Percentiles rank a stretch among this genome's conserved stretches.
phyloP scores from a whole-genome alignment of 2,113 vertebrate genomes.

The Atherinomorus stipes region DNA sequence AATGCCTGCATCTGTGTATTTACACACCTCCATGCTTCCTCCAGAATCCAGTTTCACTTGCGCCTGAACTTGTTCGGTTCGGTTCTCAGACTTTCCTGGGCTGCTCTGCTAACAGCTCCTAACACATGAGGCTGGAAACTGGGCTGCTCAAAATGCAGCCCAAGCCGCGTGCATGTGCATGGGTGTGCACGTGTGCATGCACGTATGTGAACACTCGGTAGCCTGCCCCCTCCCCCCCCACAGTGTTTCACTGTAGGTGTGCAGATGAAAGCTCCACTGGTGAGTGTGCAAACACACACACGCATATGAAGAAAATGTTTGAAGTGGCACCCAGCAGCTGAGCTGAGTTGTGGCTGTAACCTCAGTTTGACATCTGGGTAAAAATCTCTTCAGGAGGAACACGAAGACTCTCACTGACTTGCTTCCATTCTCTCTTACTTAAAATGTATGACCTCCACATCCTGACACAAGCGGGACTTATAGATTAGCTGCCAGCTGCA shows the following conservation, averaged over 20 bases:
- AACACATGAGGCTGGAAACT: constrained; percentile 18
- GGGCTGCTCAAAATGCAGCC: constrained; percentile 57
- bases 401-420: background rate
- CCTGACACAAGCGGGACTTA: background rate
- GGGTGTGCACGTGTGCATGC: constrained; percentile 11
- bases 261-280: constrained; percentile 73
- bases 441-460: constrained; percentile 18
- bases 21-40: background rate
- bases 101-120: constrained; percentile 25
- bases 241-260: constrained; percentile 68
- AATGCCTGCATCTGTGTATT: background rate
- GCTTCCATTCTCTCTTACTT: background rate
- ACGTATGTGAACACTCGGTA: constrained; percentile 22
- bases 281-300: background rate
- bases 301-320: constrained; percentile 55
- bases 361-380: constrained; percentile 72
- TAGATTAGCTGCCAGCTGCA: constrained; percentile 6
- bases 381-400: constrained; percentile 34
- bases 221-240: constrained; percentile 34
- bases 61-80: constrained; percentile 4
- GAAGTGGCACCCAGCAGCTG: constrained; percentile 70
- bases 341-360: constrained; percentile 66
- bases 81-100: constrained; percentile 9
- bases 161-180: constrained; percentile 12
- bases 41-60: background rate